phyloP scores from a whole-genome alignment of 2,888 invertebrate species.

The Drosophila pegasa region DNA sequence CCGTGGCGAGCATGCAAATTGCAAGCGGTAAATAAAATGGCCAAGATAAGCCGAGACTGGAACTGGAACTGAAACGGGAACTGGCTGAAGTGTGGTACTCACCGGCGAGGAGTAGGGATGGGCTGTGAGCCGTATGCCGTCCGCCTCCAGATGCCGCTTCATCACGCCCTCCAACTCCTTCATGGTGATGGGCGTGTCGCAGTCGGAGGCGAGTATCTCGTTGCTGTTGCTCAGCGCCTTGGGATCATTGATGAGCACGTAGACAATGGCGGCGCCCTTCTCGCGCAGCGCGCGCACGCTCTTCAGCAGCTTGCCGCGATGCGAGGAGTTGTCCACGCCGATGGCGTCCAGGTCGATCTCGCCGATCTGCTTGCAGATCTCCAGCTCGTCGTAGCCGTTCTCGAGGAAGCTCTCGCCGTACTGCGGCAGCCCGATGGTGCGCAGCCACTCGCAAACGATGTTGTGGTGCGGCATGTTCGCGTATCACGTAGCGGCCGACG shows the following conservation, averaged over 20 bases:
- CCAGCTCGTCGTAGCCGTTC: slow-evolving; percentile 98
- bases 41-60: slow-evolving; percentile 63
- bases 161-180: slow-evolving; percentile 90
- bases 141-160: slow-evolving; percentile 93
- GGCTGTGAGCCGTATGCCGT: slow-evolving; percentile 93
- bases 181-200: slow-evolving; percentile 85
- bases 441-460: slow-evolving; percentile 97
- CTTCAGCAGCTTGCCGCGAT: slow-evolving; percentile 92
- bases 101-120: slow-evolving; percentile 97
- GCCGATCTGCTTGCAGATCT: slow-evolving; percentile 98
- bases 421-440: slow-evolving; percentile 94
- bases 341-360: slow-evolving; percentile 98
- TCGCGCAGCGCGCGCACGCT: slow-evolving; percentile 94
- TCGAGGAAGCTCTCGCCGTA: slow-evolving; percentile 97
- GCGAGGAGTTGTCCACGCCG: slow-evolving; percentile 93
- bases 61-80: too few species aligned
- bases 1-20: slow-evolving; percentile 67
- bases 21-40: slow-evolving; percentile 68
- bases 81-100: slow-evolving; percentile 86
- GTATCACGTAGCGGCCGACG: slow-evolving; percentile 78
- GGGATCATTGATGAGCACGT: slow-evolving; percentile 95
- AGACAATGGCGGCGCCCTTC: slow-evolving; percentile 96
- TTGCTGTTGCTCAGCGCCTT: slow-evolving; percentile 86
- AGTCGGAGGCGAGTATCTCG: slow-evolving; percentile 84
- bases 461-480: slow-evolving; percentile 86